These are phyloP conservation scores for Agrotis puta DNA, from an alignment of 2,888 invertebrate species.

Conservation along the genomic window DNA sequence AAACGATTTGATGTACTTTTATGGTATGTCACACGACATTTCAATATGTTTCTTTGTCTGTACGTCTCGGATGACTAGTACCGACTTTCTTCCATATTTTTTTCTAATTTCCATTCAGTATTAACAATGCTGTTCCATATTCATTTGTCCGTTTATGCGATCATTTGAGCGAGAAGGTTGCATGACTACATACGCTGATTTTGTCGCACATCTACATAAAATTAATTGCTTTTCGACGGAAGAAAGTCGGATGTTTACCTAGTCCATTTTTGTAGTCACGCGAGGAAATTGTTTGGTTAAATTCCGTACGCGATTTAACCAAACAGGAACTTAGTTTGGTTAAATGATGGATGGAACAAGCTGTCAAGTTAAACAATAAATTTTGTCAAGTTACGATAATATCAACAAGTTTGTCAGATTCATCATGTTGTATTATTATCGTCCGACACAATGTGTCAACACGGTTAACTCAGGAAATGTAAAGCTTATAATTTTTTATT, in stretches of 20 bases:
- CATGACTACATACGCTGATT: slow-evolving; percentile 36
- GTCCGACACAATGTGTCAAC: not conserved
- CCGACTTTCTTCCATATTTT: slow-evolving; percentile 63
- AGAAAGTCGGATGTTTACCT: slow-evolving; percentile 53
- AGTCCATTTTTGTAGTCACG: slow-evolving; percentile 27
- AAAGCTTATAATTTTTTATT: not conserved
- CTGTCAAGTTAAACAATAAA: not conserved
- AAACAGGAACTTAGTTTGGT: slow-evolving; percentile 8
- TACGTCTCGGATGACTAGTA: slow-evolving; percentile 55
- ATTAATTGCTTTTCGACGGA: slow-evolving; percentile 35
- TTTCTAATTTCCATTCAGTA: slow-evolving; percentile 37
- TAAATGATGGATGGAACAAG: not conserved
- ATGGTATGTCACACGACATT: slow-evolving; percentile 61
- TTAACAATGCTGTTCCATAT: slow-evolving; percentile 34
- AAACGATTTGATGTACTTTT: slow-evolving; percentile 50
- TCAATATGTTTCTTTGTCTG: slow-evolving; percentile 45
- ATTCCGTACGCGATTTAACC: not conserved
- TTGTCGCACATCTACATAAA: slow-evolving; percentile 38
- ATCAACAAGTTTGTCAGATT: not conserved
- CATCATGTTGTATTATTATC: not conserved
- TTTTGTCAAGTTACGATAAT: not conserved
- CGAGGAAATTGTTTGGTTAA: slow-evolving; percentile 19
- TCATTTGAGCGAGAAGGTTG: slow-evolving; percentile 28
- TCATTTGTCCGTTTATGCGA: slow-evolving; percentile 48
- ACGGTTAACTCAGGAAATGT: not conserved